These are phyloP conservation scores for Pao palembangensis DNA, from an alignment of 2,113 vertebrate species.

Conservation along the genomic window DNA sequence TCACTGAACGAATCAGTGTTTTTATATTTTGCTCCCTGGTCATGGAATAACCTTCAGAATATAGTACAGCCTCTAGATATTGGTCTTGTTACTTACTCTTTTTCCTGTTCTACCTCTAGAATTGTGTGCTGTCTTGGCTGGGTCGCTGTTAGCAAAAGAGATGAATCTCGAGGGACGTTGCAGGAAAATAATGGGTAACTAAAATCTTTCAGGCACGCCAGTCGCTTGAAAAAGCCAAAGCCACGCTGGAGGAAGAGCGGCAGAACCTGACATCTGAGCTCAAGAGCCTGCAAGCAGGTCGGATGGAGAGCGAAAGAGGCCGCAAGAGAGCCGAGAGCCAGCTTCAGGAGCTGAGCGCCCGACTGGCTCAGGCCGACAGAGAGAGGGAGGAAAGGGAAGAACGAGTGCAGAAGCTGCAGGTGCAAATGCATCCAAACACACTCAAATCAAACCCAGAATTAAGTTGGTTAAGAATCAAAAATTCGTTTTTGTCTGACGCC, in stretches of 20 bases:
- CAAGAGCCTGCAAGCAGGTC: conserved; percentile 74
- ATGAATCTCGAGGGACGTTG: no score
- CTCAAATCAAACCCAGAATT: not conserved
- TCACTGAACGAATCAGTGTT: no score
- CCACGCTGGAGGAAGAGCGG: conserved; percentile 78
- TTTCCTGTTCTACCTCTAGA: no score
- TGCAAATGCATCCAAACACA: conserved; percentile 23
- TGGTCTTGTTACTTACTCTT: no score
- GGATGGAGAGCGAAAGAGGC: conserved; percentile 82
- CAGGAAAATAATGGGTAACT: no score
- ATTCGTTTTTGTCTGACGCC: no score
- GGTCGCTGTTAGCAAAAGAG: no score
- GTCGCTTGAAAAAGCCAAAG: conserved; percentile 82
- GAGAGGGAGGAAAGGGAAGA: conserved; percentile 77
- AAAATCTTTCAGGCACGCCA: conserved; percentile 70
- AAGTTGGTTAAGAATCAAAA: no score
- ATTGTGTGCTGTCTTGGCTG: no score
- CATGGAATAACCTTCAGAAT: no score
- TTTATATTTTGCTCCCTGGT: no score
- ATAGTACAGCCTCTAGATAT: no score
- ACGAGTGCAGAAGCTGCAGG: conserved; percentile 81
- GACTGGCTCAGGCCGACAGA: conserved; percentile 77
- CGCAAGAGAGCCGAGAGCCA: conserved; percentile 81
- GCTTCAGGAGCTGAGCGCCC: conserved; percentile 79
- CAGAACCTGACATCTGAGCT: conserved; percentile 75